Evolutionary conservation across 2,888 invertebrate species (phyloP).

Genomic region (Nymphalis polychloros): DNA sequence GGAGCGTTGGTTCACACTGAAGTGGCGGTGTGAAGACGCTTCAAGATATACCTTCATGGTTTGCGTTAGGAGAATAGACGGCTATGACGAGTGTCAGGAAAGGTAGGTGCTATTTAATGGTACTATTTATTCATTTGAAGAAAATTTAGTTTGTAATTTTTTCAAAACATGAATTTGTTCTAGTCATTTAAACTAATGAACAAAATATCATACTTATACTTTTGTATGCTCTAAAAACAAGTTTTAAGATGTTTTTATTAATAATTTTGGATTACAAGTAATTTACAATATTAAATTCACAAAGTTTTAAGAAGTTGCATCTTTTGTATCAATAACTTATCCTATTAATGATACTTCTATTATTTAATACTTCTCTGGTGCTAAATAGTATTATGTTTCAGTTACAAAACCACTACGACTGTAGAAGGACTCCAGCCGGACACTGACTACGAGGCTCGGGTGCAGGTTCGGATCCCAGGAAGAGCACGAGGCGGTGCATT

Average conservation of each 20-base stretch:
- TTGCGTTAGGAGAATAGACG: slow-evolving; percentile 54
- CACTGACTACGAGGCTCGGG: slow-evolving; percentile 86
- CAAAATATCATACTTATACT: too few relatives aligned
- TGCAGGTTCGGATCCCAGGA: slow-evolving; percentile 72
- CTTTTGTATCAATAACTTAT: too few relatives aligned
- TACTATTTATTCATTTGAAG: neutral
- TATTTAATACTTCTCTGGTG: too few relatives aligned
- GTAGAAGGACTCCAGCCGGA: slow-evolving; percentile 84
- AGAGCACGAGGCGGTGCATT: slow-evolving; percentile 64
- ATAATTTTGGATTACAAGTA: too few relatives aligned
- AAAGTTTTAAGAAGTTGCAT: too few relatives aligned
- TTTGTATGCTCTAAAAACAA: too few relatives aligned
- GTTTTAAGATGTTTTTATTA: too few relatives aligned
- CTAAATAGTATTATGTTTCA: slow-evolving; percentile 49
- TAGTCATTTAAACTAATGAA: too few relatives aligned
- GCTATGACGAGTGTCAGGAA: slow-evolving; percentile 55
- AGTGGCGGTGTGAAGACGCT: slow-evolving; percentile 59
- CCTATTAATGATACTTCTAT: too few relatives aligned
- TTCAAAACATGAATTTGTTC: too few relatives aligned
- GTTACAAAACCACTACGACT: slow-evolving; percentile 76
- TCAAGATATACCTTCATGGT: slow-evolving; percentile 54
- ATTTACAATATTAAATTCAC: too few relatives aligned
- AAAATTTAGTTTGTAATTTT: too few relatives aligned
- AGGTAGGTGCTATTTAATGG: slow-evolving; percentile 48
- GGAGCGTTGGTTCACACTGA: slow-evolving; percentile 54